These are phyloP conservation scores for Acrocephalus arundinaceus DNA, from an alignment of 2,113 vertebrate species.

Conservation along the genomic window DNA sequence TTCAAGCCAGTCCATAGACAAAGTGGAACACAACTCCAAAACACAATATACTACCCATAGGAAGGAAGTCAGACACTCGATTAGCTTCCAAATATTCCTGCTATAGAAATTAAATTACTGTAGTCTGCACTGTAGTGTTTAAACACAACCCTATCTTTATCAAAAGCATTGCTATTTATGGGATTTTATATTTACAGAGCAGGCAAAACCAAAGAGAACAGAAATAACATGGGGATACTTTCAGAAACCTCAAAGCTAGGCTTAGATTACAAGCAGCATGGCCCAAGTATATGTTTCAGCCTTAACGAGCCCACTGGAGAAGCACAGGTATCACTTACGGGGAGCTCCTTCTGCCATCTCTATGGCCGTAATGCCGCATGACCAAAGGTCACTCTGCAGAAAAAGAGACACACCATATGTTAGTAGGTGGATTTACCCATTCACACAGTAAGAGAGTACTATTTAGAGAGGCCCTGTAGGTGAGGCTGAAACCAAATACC, in stretches of 20 bases:
- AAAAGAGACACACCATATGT: slow-evolving; percentile 58
- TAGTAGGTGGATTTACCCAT: slow-evolving; percentile 45
- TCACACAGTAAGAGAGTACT: not conserved
- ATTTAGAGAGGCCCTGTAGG: slow-evolving; percentile 34
- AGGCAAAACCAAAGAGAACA: slow-evolving; percentile 21
- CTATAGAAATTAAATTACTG: not conserved
- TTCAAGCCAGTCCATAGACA: not conserved
- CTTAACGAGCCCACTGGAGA: not conserved
- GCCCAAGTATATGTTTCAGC: slow-evolving; percentile 1
- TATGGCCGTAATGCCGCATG: slow-evolving; percentile 96
- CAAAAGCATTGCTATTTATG: slow-evolving; percentile 26
- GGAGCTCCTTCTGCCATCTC: slow-evolving; percentile 99
- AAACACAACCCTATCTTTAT: not conserved
- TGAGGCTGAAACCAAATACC: slow-evolving; percentile 32
- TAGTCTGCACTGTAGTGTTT: not conserved
- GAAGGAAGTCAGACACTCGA: slow-evolving; percentile 15
- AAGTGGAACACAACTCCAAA: not conserved
- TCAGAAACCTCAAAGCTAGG: slow-evolving; percentile 19
- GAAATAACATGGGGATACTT: slow-evolving; percentile 21
- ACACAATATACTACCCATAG: slow-evolving; percentile 7
- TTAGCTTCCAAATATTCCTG: not conserved
- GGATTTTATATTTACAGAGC: slow-evolving; percentile 41
- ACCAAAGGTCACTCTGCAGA: slow-evolving; percentile 97
- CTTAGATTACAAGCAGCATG: slow-evolving; percentile 29
- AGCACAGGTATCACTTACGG: slow-evolving; percentile 81